A percentile compares a stretch with the other conserved stretches of the same genome.
phyloP scores from a whole-genome alignment of 2,113 vertebrate genomes.

The Megaceryle torquata region DNA sequence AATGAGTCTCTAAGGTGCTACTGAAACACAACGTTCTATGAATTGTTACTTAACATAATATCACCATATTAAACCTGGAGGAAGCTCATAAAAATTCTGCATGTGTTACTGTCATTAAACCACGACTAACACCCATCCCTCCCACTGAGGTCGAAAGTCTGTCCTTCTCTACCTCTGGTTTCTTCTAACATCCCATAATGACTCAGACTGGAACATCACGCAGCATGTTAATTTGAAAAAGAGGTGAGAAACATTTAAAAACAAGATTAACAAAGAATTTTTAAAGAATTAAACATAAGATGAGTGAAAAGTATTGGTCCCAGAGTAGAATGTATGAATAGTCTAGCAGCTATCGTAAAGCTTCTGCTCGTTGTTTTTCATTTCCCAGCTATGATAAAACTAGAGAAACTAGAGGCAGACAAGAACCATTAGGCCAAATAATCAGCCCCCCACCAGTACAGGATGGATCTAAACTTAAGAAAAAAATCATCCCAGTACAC shows the following conservation, averaged over 20 bases:
- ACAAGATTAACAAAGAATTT: not conserved
- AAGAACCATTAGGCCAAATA: not conserved
- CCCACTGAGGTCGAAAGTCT: not conserved
- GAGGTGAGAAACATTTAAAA: not conserved
- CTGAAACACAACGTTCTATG: not conserved
- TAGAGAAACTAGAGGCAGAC: not conserved
- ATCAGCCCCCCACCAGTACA: not conserved
- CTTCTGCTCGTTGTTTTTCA: conserved; percentile 24
- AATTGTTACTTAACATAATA: not conserved
- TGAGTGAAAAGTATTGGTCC: not conserved
- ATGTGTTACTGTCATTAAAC: not conserved
- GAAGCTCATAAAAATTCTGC: not conserved
- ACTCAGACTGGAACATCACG: not conserved
- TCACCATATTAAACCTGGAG: not conserved
- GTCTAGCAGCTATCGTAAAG: conserved; percentile 31
- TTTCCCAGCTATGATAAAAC: not conserved
- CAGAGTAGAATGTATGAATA: not conserved
- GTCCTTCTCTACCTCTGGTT: not conserved
- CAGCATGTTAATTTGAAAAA: not conserved
- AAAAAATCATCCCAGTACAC: not conserved
- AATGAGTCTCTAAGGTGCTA: not conserved
- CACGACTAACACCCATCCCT: not conserved
- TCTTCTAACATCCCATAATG: not conserved
- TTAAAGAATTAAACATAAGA: not conserved
- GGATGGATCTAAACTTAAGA: not conserved